phyloP scores from a whole-genome alignment of 1,140 invertebrate genomes.

The Ridgeia piscesae region DNA sequence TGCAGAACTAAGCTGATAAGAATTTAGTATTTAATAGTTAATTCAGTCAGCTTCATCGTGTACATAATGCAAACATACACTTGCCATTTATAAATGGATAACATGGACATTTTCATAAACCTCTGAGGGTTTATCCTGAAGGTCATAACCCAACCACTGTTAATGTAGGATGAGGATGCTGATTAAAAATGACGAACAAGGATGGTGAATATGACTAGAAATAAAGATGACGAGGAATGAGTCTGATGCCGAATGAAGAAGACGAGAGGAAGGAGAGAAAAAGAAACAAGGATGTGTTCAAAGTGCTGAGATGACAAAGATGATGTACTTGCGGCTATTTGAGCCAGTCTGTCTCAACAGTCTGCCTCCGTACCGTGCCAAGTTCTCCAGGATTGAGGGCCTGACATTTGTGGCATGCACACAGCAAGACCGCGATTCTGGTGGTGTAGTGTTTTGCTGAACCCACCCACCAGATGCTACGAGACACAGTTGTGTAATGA shows the following conservation, averaged over 20 bases:
- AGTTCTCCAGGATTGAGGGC: background rate
- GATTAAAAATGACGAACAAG: too few relatives aligned
- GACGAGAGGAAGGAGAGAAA: background rate
- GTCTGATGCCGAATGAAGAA: background rate
- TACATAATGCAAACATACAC: too few relatives aligned
- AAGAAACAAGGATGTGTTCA: background rate
- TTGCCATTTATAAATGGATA: too few relatives aligned
- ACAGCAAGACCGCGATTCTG: background rate
- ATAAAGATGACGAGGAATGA: background rate
- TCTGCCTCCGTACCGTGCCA: background rate
- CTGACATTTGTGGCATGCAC: background rate
- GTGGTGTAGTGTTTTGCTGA: background rate
- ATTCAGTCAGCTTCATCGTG: too few relatives aligned
- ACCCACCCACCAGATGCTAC: background rate
- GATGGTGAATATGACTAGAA: background rate
- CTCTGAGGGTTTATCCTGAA: too few relatives aligned
- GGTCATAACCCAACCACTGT: too few relatives aligned
- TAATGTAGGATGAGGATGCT: too few relatives aligned
- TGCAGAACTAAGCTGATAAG: too few relatives aligned
- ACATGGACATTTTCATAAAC: too few relatives aligned
- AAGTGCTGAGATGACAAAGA: background rate
- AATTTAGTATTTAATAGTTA: too few relatives aligned
- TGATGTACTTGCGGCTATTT: background rate
- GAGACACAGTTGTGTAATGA: background rate
- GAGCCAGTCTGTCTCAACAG: background rate